These are phyloP conservation scores for Orthosia incerta DNA, from an alignment of 2,888 invertebrate genomes.

Conservation along the genomic window DNA sequence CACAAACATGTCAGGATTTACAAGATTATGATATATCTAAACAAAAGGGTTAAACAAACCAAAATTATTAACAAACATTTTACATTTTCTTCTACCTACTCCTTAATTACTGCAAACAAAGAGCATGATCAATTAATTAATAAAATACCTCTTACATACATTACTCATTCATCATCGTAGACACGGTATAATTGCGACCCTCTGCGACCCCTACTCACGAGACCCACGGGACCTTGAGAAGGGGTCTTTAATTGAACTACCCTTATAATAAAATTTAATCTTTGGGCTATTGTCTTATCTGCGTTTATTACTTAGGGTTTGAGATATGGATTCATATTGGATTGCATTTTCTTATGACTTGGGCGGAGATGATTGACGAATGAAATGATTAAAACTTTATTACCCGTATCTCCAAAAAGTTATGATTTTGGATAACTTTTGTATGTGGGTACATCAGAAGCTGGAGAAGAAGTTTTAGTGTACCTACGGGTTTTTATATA, in stretches of 20 bases:
- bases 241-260: conserved; percentile 64
- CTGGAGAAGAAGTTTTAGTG: not conserved
- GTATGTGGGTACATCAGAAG: not conserved
- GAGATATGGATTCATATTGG: conserved; percentile 51
- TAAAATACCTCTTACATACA: conserved; percentile 55
- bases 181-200: conserved; percentile 62
- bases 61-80: not conserved
- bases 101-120: conserved; percentile 39
- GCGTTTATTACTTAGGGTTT: conserved; percentile 66
- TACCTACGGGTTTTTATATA: too few species aligned
- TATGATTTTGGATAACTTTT: too few species aligned
- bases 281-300: conserved; percentile 62
- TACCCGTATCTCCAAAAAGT: too few species aligned
- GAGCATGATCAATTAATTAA: conserved; percentile 67
- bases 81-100: not conserved
- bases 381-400: not conserved
- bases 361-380: not conserved
- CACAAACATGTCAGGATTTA: conserved; percentile 2
- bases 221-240: conserved; percentile 56
- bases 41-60: conserved; percentile 3
- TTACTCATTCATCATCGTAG: conserved; percentile 63
- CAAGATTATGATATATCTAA: conserved; percentile 32
- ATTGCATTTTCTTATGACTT: conserved; percentile 23
- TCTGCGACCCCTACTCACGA: conserved; percentile 61
- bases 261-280: conserved; percentile 72